Percentiles rank a stretch among this genome's conserved stretches.
Conservation (phyloP, 1,140 invertebrate genomes). For the Zelostemma sp. region DNA sequence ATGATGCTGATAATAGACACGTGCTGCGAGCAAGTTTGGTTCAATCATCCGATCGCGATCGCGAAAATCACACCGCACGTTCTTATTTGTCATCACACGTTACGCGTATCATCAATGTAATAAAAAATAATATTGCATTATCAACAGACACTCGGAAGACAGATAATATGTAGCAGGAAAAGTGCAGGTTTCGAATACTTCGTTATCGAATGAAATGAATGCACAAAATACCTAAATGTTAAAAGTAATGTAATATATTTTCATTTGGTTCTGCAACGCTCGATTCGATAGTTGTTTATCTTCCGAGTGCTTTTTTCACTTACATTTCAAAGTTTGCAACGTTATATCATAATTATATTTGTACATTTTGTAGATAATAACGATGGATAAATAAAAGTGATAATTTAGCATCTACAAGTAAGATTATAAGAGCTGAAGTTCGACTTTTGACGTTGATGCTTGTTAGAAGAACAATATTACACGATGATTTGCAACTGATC, state of each 20-base stretch:
- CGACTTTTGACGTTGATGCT: slow-evolving; percentile 6
- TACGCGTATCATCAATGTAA: background rate
- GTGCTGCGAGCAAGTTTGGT: background rate
- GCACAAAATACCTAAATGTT: no score
- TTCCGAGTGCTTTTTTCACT: slow-evolving; percentile 1
- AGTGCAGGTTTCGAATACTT: no score
- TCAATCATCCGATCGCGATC: background rate
- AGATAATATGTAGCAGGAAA: background rate
- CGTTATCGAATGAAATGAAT: no score
- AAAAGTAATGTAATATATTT: no score
- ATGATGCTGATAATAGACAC: background rate
- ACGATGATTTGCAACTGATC: background rate
- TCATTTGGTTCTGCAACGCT: background rate
- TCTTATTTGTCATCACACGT: no score
- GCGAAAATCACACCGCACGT: background rate
- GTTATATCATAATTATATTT: background rate
- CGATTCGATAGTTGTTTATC: background rate
- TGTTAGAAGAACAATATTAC: background rate
- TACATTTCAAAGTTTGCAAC: background rate
- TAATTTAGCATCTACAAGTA: slow-evolving; percentile 3
- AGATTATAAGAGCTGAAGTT: slow-evolving; percentile 4
- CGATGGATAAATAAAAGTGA: slow-evolving; percentile 1
- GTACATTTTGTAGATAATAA: slow-evolving; percentile 8
- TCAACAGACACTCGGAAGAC: slow-evolving; percentile 1
- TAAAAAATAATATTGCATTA: background rate